Conservation (phyloP, 30 jellyfish, hydroid and myxozoan genomes). For the Catostylus mosaicus region DNA sequence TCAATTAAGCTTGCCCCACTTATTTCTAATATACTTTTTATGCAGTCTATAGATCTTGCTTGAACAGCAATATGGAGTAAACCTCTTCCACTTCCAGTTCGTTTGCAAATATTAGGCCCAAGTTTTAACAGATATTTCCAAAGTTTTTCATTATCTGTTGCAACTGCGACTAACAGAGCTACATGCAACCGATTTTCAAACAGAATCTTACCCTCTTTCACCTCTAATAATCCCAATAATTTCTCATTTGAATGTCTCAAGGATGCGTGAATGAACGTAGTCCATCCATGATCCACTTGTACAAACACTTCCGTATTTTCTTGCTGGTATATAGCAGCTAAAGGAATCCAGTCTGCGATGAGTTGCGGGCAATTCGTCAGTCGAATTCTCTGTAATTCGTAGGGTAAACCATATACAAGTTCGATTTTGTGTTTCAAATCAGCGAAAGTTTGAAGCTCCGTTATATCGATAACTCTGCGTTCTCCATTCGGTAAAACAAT, state of each 20-base stretch:
- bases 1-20: conserved; percentile 1
- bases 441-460: conserved; percentile 13
- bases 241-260: conserved; percentile 18
- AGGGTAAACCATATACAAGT: conserved; percentile 46
- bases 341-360: conserved; percentile 55
- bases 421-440: conserved; percentile 46
- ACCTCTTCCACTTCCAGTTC: conserved; percentile 53
- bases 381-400: conserved; percentile 44
- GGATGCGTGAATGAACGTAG: conserved; percentile 34
- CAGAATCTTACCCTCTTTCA: not conserved
- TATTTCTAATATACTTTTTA: conserved; percentile 3
- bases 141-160: not conserved
- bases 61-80: conserved; percentile 38
- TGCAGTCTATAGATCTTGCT: conserved; percentile 16
- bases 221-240: conserved; percentile 23
- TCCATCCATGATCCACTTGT: conserved; percentile 43
- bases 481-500: conserved; percentile 61
- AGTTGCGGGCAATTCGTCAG: conserved; percentile 3
- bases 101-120: conserved; percentile 21
- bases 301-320: conserved; percentile 41
- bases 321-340: conserved; percentile 12
- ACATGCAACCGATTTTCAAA: conserved; percentile 36
- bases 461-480: conserved; percentile 17
- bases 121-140: not conserved
- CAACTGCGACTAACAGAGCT: conserved; percentile 38